Evolutionary conservation across 2,797 vertebrate species (phyloP).

Genomic region (Gallinago nigripennis): DNA sequence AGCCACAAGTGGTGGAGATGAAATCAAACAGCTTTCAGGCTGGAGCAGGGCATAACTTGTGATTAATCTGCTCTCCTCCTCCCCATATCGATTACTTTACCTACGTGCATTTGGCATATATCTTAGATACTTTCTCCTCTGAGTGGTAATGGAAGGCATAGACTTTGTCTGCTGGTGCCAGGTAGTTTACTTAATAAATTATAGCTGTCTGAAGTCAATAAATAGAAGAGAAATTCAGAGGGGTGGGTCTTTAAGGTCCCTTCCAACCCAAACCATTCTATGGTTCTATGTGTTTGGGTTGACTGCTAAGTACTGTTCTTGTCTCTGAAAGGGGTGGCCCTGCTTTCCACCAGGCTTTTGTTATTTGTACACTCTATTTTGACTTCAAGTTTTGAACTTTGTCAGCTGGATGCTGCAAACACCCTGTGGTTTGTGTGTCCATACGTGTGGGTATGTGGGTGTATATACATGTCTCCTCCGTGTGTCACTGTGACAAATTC

Average conservation of each 20-base stretch:
- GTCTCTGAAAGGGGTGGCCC: no score
- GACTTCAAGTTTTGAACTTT: neutral
- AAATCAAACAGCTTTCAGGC: slow-evolving; percentile 36
- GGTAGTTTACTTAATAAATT: slow-evolving; percentile 73
- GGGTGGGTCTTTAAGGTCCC: neutral
- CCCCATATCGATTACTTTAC: slow-evolving; percentile 66
- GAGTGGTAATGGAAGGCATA: slow-evolving; percentile 60
- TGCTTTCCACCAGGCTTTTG: neutral
- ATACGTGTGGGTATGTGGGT: neutral
- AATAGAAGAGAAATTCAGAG: slow-evolving; percentile 34
- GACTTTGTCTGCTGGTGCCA: slow-evolving; percentile 51
- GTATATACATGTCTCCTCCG: rapidly evolving
- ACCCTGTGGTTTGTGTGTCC: neutral
- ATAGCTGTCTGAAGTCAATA: slow-evolving; percentile 56
- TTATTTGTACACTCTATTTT: rapidly evolving
- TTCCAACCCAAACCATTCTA: no score
- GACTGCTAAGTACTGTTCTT: neutral
- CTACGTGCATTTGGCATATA: slow-evolving; percentile 44
- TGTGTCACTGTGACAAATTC: no score
- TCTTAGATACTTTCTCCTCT: slow-evolving; percentile 57
- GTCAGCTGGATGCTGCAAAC: neutral
- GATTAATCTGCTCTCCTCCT: slow-evolving; percentile 65
- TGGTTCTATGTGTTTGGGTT: neutral
- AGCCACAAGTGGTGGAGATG: slow-evolving; percentile 5
- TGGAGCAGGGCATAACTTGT: slow-evolving; percentile 15